Evolutionary conservation across 2,113 vertebrate genomes (phyloP).

Genomic region (Platycercus adscitus): DNA sequence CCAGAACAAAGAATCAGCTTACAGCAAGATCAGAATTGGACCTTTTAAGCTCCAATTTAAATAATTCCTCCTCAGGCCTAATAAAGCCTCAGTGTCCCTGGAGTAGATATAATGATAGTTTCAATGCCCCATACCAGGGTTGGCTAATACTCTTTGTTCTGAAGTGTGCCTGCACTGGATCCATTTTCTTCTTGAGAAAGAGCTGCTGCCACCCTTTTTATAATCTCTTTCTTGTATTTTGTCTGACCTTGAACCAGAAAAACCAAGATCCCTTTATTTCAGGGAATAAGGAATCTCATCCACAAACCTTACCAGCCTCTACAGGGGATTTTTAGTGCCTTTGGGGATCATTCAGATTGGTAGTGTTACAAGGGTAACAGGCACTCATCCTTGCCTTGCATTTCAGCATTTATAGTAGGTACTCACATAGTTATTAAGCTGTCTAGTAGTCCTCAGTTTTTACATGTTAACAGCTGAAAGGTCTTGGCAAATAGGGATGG

Average conservation of each 20-base stretch:
- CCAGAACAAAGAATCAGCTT: not conserved
- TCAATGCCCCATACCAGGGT: not conserved
- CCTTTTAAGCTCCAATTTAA: not conserved
- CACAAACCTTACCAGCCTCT: too few species aligned
- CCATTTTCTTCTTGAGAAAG: not conserved
- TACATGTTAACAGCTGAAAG: not conserved
- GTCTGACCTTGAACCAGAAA: not conserved
- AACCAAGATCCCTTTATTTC: not conserved
- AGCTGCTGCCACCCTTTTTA: not conserved
- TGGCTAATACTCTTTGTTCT: not conserved
- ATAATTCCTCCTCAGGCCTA: not conserved
- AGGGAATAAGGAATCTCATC: not conserved
- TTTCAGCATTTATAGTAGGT: not conserved
- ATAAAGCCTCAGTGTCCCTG: not conserved
- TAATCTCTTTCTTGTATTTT: not conserved
- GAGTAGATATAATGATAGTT: accelerated
- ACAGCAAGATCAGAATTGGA: not conserved
- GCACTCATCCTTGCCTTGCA: not conserved
- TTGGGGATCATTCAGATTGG: not conserved
- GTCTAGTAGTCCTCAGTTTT: not conserved
- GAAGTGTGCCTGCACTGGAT: not conserved
- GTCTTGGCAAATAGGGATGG: not conserved
- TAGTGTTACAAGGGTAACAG: not conserved
- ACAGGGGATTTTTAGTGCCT: not conserved
- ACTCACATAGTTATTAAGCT: not conserved